phyloP scores from a whole-genome alignment of 92 coral and sea anemone genomes.

The Paragorgia papillata region DNA sequence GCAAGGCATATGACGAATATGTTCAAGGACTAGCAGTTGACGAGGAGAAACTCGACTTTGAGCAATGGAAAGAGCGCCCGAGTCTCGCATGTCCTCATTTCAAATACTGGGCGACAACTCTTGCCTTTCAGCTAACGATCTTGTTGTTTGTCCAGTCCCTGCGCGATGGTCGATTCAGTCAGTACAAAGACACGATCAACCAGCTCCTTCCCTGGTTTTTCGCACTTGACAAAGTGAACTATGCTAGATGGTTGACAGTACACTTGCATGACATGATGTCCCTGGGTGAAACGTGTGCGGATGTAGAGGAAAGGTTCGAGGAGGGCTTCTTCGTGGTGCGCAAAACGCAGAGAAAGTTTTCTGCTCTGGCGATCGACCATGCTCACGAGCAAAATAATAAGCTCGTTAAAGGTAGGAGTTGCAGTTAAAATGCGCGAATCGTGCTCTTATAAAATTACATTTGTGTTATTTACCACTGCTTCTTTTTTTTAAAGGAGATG shows the following conservation, averaged over 20 bases:
- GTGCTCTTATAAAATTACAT: too few species aligned
- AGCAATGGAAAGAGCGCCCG: conserved; percentile 9
- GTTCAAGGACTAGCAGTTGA: not conserved
- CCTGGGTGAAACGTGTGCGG: conserved; percentile 30
- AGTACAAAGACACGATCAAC: conserved; percentile 25
- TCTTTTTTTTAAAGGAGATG: conserved; percentile 35
- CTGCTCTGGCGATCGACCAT: conserved; percentile 46
- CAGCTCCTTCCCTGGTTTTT: conserved; percentile 46
- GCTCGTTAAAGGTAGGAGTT: conserved; percentile 50
- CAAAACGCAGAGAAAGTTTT: conserved; percentile 45
- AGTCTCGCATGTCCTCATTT: conserved; percentile 38
- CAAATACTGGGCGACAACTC: conserved; percentile 39
- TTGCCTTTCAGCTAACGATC: conserved; percentile 33
- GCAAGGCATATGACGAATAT: conserved; percentile 36
- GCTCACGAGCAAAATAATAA: conserved; percentile 41
- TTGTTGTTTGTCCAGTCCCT: conserved; percentile 39
- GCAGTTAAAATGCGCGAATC: too few species aligned
- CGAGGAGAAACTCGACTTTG: conserved; percentile 8
- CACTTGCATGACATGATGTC: conserved; percentile 55
- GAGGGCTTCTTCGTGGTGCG: conserved; percentile 56
- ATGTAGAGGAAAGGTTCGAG: conserved; percentile 39
- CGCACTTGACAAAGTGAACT: conserved; percentile 40
- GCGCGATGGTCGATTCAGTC: conserved; percentile 40
- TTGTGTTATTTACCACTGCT: too few species aligned
- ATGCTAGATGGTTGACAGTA: conserved; percentile 56